Evolutionary conservation across 2,888 invertebrate species (phyloP), one percentile per base, ranked within the genome.

Genomic region (Phaedon cochleariae): DNA sequence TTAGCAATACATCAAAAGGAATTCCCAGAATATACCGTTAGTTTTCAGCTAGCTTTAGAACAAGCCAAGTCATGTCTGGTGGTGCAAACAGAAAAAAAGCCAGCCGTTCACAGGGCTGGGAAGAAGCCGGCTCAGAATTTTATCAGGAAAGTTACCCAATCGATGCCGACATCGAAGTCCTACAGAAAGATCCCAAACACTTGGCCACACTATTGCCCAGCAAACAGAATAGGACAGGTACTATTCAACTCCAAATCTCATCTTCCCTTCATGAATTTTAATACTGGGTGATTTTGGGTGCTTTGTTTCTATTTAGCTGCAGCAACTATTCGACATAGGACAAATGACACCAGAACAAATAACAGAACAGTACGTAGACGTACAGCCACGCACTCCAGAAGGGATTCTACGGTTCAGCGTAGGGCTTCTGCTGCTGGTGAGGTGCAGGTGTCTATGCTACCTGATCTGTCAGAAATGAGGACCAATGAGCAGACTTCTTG

Each of bases 91-190:
- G 86, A 62, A 86, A 85, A 68, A 83, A 82, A 67, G 81, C 83
- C 45, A 86, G 86, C 65, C 85, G 85, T 69, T 85, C 86, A 2
- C 87, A 88, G 76, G 90, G 93, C 12, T 93, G 93, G 94, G 94
- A 94, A 84, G 93, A 93, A 78, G 94, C 93, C 3, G 93, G 92
- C 0, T 90, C 89, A 1, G 93, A 94, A 84, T 94, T 94, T 84
- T 94, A 93, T 83, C 93, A 93, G 82, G 94, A 94, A 82, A 87
- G 91, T 73, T 94, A 93, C 83, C 93, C 93, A 5, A 79, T 80
- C 9, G 87, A 86, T 76, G 87, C 87, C 9, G 86, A 89, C 59
- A 91, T 92, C 68, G 90, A 92, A 74, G 88, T 90, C 0, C 85
- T 92, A 75, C 87, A 90, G 74, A 86, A 89, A 71, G 92, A 92